These are phyloP conservation scores for Lamprologus sp. DNA, from an alignment of 2,113 vertebrate genomes.

Conservation along the genomic window DNA sequence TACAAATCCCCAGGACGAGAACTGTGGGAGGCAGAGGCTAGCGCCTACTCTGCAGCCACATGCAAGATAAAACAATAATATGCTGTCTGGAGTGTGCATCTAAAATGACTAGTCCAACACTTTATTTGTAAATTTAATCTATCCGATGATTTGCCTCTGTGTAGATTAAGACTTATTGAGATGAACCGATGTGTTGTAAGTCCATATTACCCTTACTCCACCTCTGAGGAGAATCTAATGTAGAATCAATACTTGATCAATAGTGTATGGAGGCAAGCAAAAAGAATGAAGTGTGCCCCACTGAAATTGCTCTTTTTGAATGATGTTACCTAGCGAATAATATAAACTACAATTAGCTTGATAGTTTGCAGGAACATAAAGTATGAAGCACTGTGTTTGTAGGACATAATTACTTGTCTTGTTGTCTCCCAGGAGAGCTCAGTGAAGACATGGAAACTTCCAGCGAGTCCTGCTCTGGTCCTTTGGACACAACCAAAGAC, in stretches of 20 bases:
- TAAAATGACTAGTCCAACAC: background rate
- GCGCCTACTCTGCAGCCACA: background rate
- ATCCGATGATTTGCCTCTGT: slow-evolving; percentile 19
- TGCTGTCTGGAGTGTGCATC: background rate
- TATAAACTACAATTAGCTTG: slow-evolving; percentile 11
- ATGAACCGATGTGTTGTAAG: slow-evolving; percentile 47
- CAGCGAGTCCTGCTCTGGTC: slow-evolving; percentile 73
- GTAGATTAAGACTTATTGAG: slow-evolving; percentile 52
- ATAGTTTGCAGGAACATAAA: slow-evolving; percentile 10
- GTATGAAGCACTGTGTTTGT: slow-evolving; percentile 8
- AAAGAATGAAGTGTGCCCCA: slow-evolving; percentile 51
- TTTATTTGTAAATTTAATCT: slow-evolving; percentile 21
- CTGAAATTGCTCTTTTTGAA: slow-evolving; percentile 42
- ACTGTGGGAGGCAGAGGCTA: slow-evolving; percentile 3
- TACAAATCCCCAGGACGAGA: slow-evolving; percentile 41
- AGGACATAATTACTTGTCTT: slow-evolving; percentile 10
- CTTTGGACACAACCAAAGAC: slow-evolving; percentile 86
- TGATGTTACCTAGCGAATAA: slow-evolving; percentile 25
- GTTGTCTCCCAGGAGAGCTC: slow-evolving; percentile 76
- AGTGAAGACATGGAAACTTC: slow-evolving; percentile 82
- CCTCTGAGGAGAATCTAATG: slow-evolving; percentile 72
- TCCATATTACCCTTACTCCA: slow-evolving; percentile 63
- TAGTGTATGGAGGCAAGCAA: slow-evolving; percentile 50
- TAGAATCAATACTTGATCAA: slow-evolving; percentile 73
- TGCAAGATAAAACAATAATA: background rate